These are phyloP conservation scores for Scrobipalpa atriplicella DNA, from an alignment of 2,888 invertebrate species.

Conservation along the genomic window DNA sequence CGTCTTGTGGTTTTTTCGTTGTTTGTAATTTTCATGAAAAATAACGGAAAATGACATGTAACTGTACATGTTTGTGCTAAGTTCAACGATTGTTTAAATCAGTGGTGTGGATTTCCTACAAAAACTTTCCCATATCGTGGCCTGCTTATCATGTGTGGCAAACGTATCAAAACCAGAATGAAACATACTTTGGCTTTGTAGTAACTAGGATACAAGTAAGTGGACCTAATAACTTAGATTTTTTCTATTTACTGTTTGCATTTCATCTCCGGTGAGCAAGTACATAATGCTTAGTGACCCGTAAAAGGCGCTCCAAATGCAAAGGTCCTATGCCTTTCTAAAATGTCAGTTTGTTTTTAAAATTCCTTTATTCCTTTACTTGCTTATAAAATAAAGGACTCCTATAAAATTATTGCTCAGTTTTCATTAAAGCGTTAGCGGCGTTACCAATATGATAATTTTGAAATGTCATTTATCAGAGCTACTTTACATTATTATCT, in stretches of 20 bases:
- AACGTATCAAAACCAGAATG: conserved; percentile 73
- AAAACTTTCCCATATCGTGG: conserved; percentile 21
- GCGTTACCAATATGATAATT: conserved; percentile 25
- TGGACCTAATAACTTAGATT: conserved; percentile 47
- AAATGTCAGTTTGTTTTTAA: conserved; percentile 58
- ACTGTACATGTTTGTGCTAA: conserved; percentile 56
- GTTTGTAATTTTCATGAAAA: conserved; percentile 70
- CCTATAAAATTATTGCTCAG: conserved; percentile 24
- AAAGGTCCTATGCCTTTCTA: conserved; percentile 64
- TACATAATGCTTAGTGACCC: conserved; percentile 41
- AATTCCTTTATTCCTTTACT: conserved; percentile 43
- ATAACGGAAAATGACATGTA: conserved; percentile 72
- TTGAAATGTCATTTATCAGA: conserved; percentile 35
- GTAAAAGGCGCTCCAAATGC: conserved; percentile 45
- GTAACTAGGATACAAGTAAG: conserved; percentile 71
- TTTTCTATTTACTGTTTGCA: conserved; percentile 41
- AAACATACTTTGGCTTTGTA: conserved; percentile 74
- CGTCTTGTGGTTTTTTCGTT: conserved; percentile 66
- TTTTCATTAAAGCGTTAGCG: conserved; percentile 19
- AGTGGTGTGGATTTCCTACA: conserved; percentile 31
- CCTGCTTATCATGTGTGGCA: conserved; percentile 70
- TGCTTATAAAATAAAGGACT: conserved; percentile 30
- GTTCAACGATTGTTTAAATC: conserved; percentile 40
- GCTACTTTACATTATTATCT: conserved; percentile 47
- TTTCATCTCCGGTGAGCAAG: conserved; percentile 39